Evolutionary conservation across 2,888 invertebrate species (phyloP).

Genomic region (Drepanosiphum platanoidis): DNA sequence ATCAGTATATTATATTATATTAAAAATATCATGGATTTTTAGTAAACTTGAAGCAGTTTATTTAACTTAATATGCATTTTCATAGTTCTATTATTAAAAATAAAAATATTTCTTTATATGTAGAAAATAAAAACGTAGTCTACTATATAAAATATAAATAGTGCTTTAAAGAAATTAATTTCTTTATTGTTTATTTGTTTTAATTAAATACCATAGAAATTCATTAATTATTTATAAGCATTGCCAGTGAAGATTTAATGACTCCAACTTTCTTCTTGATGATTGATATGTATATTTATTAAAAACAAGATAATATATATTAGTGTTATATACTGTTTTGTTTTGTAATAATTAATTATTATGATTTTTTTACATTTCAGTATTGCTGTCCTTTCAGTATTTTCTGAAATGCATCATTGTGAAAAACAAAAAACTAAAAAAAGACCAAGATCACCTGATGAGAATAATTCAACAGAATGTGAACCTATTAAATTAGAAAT

Average conservation of each 20-base stretch:
- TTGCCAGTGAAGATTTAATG: no score
- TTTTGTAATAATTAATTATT: no score
- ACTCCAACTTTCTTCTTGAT: no score
- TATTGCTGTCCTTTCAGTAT: conserved; percentile 78
- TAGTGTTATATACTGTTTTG: no score
- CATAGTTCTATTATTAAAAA: background rate
- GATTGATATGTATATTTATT: no score
- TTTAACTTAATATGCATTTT: background rate
- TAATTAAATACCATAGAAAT: background rate
- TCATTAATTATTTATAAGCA: background rate
- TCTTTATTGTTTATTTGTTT: background rate
- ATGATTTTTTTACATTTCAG: conserved; percentile 68
- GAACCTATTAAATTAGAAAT: conserved; percentile 29
- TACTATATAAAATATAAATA: background rate
- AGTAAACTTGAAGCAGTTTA: background rate
- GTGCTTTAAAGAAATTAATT: background rate
- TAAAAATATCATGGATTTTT: background rate
- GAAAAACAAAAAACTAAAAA: conserved; percentile 65
- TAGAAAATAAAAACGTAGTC: no score
- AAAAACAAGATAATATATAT: no score
- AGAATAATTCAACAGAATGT: conserved; percentile 63
- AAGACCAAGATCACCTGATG: conserved; percentile 63
- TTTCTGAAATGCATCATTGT: conserved; percentile 70
- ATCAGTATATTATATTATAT: background rate
- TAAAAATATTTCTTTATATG: no score